phyloP scores from a whole-genome alignment of 2,888 invertebrate genomes.

The Rotaria sp. region DNA sequence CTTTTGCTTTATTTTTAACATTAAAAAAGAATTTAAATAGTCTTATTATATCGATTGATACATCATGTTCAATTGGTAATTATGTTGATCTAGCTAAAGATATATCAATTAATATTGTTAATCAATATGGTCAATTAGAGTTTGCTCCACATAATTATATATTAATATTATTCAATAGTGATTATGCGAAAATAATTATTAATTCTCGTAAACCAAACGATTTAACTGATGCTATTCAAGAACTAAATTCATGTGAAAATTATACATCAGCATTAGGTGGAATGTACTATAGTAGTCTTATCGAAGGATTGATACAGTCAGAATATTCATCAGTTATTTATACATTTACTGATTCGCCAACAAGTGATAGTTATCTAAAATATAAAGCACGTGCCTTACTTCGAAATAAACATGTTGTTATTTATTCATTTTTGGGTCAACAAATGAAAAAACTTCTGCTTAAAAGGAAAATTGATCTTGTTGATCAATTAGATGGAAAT shows the following conservation, averaged over 20 bases:
- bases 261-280: not conserved
- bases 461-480: not conserved
- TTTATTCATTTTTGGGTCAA: slow-evolving; percentile 4
- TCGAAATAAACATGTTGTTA: not conserved
- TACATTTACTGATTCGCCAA: slow-evolving; percentile 5
- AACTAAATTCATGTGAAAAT: not conserved
- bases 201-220: not conserved
- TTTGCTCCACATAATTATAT: slow-evolving; percentile 16
- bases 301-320: not conserved
- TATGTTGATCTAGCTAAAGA: slow-evolving; percentile 15
- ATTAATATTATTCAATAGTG: not conserved
- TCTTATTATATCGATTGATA: not conserved
- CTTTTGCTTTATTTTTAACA: not conserved
- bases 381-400: not conserved
- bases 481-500: slow-evolving; percentile 6
- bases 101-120: not conserved
- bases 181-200: not conserved
- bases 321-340: not conserved
- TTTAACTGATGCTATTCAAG: not conserved
- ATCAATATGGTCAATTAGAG: not conserved
- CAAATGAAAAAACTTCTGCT: not conserved
- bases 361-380: not conserved
- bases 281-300: not conserved
- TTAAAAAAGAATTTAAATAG: slow-evolving; percentile 23
- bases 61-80: not conserved